Percentiles rank a stretch among this genome's conserved stretches.
Conservation (phyloP, 2,113 vertebrate species). For the Cygnus buccinator region DNA sequence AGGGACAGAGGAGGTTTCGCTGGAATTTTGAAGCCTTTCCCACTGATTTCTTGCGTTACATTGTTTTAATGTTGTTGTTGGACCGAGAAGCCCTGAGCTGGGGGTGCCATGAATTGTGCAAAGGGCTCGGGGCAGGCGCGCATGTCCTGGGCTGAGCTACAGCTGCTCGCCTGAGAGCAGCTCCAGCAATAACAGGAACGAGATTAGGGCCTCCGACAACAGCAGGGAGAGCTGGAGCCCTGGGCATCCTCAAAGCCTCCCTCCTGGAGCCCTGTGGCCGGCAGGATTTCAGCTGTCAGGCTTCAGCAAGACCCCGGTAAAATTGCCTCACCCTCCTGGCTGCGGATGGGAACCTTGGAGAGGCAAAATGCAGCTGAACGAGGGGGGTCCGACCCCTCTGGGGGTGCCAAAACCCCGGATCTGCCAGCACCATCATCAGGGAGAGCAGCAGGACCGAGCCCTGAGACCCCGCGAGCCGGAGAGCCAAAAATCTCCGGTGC, state of each 20-base stretch:
- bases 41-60: background rate
- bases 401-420: background rate
- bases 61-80: slow-evolving; percentile 45
- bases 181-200: background rate
- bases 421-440: background rate
- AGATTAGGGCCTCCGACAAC: background rate
- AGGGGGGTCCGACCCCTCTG: background rate
- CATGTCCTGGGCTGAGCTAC: background rate
- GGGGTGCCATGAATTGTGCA: slow-evolving; percentile 12
- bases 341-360: accelerated
- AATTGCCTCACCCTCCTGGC: accelerated
- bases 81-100: accelerated
- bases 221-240: too few relatives aligned
- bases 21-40: background rate
- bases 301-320: background rate
- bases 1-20: background rate
- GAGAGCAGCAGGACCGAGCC: background rate
- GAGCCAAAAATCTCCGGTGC: background rate
- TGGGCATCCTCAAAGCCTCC: background rate
- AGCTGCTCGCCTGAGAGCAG: background rate
- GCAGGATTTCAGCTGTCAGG: background rate
- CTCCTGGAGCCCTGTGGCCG: background rate
- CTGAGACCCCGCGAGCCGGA: background rate
- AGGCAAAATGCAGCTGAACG: background rate
- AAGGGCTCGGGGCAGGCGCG: background rate